Percentiles rank a stretch among this genome's conserved stretches.
These are phyloP conservation scores for Ametastegia equiseti DNA, from an alignment of 2,888 invertebrate species.

Conservation along the genomic window DNA sequence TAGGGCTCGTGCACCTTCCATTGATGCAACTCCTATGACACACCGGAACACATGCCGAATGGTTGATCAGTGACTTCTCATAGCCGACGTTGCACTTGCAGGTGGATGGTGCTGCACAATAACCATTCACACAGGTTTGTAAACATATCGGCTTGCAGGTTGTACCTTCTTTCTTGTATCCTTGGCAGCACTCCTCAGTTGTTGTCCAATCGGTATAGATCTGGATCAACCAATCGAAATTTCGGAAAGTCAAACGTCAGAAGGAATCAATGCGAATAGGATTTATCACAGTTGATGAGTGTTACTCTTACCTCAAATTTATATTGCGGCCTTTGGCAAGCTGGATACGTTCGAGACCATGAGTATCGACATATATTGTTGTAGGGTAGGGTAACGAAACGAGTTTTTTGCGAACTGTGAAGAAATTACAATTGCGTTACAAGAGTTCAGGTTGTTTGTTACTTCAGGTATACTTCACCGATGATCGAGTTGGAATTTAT, in stretches of 20 bases:
- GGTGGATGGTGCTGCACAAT: conserved; percentile 69
- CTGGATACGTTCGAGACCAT: no score
- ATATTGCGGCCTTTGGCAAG: no score
- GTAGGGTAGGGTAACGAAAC: background rate
- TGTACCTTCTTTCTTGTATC: conserved; percentile 70
- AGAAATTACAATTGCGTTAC: background rate
- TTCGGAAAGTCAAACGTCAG: conserved; percentile 77
- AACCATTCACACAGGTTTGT: conserved; percentile 73
- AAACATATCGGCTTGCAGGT: conserved; percentile 72
- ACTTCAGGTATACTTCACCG: background rate
- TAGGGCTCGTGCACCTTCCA: conserved; percentile 77
- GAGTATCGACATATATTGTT: background rate
- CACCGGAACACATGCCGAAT: background rate
- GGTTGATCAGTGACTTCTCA: background rate
- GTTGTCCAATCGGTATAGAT: background rate
- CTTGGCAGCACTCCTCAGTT: background rate
- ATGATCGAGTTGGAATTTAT: background rate
- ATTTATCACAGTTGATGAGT: background rate
- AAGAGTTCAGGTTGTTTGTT: background rate
- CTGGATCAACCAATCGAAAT: background rate
- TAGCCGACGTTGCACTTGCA: conserved; percentile 13
- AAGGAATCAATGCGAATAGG: background rate
- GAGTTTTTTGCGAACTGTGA: background rate
- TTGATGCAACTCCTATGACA: conserved; percentile 62
- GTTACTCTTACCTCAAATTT: background rate